Percentiles rank a stretch among this genome's conserved stretches.
Conservation (phyloP, 2,113 vertebrate genomes). For the Oryzias javanicus region DNA sequence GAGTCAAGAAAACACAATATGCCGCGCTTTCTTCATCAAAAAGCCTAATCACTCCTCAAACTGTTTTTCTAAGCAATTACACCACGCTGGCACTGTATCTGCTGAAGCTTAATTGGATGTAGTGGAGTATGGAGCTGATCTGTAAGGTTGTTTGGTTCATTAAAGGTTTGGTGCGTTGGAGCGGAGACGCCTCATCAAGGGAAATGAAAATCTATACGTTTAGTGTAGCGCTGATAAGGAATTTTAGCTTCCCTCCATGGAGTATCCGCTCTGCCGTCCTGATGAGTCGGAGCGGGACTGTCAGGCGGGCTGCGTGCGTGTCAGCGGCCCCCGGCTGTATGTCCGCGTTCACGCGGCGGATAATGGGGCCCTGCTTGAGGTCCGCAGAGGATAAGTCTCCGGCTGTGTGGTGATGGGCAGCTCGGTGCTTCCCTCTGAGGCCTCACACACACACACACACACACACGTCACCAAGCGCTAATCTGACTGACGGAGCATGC, state of each 20-base stretch:
- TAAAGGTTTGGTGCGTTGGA: not conserved
- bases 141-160: constrained; percentile 20
- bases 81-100: constrained; percentile 39
- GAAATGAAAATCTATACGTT: constrained; percentile 17
- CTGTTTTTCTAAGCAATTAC: constrained; percentile 63
- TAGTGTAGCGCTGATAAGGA: constrained; percentile 20
- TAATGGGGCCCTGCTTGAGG: constrained; percentile 52
- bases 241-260: constrained; percentile 14
- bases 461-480: constrained; percentile 6
- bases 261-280: constrained; percentile 28
- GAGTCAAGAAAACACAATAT: constrained; percentile 55
- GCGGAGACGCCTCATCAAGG: constrained; percentile 19
- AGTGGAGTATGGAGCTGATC: constrained; percentile 50
- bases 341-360: constrained; percentile 33
- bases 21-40: constrained; percentile 17
- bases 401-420: constrained; percentile 56
- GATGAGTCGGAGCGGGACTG: constrained; percentile 31
- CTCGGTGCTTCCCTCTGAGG: constrained; percentile 36
- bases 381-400: constrained; percentile 25
- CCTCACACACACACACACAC: constrained; percentile 22
- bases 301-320: constrained; percentile 26
- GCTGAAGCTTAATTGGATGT: constrained; percentile 52
- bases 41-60: constrained; percentile 54
- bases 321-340: constrained; percentile 33
- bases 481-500: constrained; percentile 55